phyloP scores from a whole-genome alignment of 2,888 invertebrate genomes.

The Syritta pipiens region DNA sequence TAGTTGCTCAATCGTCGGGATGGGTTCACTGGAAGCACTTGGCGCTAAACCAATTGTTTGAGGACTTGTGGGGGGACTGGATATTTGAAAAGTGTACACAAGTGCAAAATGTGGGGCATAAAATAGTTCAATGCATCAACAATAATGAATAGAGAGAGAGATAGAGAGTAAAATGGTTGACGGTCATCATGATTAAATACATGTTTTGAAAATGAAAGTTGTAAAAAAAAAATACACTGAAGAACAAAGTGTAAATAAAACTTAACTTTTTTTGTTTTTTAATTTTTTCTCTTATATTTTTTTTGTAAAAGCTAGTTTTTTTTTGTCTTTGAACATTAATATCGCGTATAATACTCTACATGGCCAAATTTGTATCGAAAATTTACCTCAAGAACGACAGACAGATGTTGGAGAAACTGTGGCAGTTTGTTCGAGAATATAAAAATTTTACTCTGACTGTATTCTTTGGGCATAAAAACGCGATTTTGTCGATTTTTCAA shows the following conservation, averaged over 20 bases:
- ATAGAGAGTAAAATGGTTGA: conserved; percentile 40
- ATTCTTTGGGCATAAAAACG: no score
- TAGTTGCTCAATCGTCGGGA: conserved; percentile 90
- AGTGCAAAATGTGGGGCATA: conserved; percentile 68
- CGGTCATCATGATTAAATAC: conserved; percentile 39
- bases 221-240: conserved; percentile 15
- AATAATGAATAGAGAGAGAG: conserved; percentile 68
- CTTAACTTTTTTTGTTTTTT: background rate
- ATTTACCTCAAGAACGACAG: no score
- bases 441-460: no score
- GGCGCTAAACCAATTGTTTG: conserved; percentile 78
- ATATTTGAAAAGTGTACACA: conserved; percentile 63
- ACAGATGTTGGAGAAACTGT: no score
- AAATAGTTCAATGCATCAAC: conserved; percentile 69
- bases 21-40: conserved; percentile 86
- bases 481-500: no score
- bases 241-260: background rate
- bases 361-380: no score
- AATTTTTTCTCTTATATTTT: no score
- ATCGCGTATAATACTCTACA: no score
- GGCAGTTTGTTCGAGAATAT: no score
- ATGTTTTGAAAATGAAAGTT: conserved; percentile 36
- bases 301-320: no score
- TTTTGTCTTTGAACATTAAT: no score
- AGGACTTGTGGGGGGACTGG: conserved; percentile 78